Conservation (phyloP, 2,888 invertebrate species). For the Erebia palarica region DNA sequence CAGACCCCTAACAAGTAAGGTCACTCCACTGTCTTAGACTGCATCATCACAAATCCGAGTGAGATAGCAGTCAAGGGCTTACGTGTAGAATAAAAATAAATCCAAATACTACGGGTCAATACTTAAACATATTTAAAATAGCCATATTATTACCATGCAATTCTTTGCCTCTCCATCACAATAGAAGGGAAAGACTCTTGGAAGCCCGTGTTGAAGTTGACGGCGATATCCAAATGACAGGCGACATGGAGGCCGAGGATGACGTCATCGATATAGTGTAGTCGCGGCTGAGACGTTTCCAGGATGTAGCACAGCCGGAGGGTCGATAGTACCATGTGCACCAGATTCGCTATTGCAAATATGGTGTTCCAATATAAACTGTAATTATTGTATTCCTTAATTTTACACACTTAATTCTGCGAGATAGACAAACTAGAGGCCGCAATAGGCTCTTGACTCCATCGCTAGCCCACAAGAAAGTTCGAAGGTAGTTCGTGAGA, state of each 20-base stretch:
- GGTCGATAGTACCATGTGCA: conserved; percentile 51
- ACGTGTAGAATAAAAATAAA: too few relatives aligned
- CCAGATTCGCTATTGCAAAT: conserved; percentile 52
- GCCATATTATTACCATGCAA: conserved; percentile 46
- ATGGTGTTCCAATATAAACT: conserved; percentile 56
- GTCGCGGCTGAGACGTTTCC: conserved; percentile 36
- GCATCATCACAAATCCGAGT: too few relatives aligned
- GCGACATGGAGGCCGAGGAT: conserved; percentile 50
- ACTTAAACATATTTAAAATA: too few relatives aligned
- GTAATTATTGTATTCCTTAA: conserved; percentile 37
- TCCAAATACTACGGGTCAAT: too few relatives aligned
- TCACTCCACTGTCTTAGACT: too few relatives aligned
- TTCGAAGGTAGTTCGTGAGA: too few relatives aligned
- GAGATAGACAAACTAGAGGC: too few relatives aligned
- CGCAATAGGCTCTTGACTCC: too few relatives aligned
- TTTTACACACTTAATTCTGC: too few relatives aligned
- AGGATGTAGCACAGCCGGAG: conserved; percentile 54
- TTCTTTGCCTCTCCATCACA: conserved; percentile 50
- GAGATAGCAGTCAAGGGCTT: too few relatives aligned
- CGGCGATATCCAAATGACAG: conserved; percentile 57
- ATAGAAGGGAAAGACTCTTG: conserved; percentile 45
- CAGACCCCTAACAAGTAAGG: too few relatives aligned
- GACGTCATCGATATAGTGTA: conserved; percentile 46
- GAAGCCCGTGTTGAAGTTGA: conserved; percentile 63
- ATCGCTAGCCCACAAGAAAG: too few relatives aligned